phyloP scores from a whole-genome alignment of 2,797 vertebrate genomes.

The Numenius phaeopus region DNA sequence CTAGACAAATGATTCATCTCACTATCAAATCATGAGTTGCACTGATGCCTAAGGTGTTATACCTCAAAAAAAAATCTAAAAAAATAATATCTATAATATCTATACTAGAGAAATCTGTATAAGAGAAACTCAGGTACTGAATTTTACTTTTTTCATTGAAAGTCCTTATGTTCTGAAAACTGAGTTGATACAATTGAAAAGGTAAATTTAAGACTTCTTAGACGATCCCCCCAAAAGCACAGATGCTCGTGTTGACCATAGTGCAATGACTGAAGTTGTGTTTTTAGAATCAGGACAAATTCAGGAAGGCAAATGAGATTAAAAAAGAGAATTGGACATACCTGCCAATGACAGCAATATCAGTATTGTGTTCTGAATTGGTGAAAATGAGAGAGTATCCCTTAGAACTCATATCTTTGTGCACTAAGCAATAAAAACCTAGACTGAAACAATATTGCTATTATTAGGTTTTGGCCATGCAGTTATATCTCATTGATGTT shows the following conservation, averaged over 20 bases:
- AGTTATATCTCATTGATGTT: neutral
- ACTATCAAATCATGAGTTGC: neutral
- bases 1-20: neutral
- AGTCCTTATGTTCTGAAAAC: neutral
- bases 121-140: neutral
- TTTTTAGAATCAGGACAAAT: neutral
- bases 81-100: neutral
- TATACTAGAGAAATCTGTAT: neutral
- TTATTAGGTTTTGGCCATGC: neutral
- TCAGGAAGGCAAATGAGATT: neutral
- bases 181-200: neutral
- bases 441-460: neutral
- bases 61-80: neutral
- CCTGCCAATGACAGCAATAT: neutral
- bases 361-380: neutral
- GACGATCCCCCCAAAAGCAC: neutral
- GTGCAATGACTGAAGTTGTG: neutral
- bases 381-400: neutral
- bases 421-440: neutral
- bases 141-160: neutral
- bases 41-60: neutral
- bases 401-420: neutral
- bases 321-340: neutral
- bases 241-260: neutral
- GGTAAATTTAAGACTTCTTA: neutral